phyloP scores from a whole-genome alignment of 2,113 vertebrate genomes.

The Corythaixoides concolor region DNA sequence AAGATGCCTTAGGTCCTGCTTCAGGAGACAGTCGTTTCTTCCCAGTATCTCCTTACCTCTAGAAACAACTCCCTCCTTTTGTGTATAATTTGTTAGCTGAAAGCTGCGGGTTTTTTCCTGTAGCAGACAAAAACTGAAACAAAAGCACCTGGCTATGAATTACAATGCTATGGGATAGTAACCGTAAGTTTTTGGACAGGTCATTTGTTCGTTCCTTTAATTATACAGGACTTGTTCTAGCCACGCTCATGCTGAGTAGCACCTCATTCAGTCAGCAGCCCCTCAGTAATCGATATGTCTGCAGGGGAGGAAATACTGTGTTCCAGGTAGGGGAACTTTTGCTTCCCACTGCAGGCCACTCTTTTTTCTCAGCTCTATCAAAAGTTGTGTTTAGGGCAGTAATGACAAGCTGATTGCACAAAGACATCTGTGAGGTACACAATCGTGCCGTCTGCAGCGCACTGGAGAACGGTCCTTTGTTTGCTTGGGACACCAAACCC shows the following conservation, averaged over 20 bases:
- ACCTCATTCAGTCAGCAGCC: not conserved
- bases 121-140: not conserved
- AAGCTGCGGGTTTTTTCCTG: not conserved
- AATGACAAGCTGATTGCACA: not conserved
- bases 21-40: not conserved
- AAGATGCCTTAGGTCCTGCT: not conserved
- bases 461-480: not conserved
- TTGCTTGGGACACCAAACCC: slow-evolving; percentile 16
- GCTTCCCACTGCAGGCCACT: not conserved
- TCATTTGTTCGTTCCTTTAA: slow-evolving; percentile 10
- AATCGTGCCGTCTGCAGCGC: not conserved
- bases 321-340: not conserved
- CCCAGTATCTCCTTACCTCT: not conserved
- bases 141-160: not conserved
- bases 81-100: not conserved
- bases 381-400: not conserved
- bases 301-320: not conserved
- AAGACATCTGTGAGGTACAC: slow-evolving; percentile 19
- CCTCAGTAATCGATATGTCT: not conserved
- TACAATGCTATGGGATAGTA: not conserved
- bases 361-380: not conserved
- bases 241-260: not conserved
- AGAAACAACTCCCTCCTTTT: not conserved
- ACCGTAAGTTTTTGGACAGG: not conserved
- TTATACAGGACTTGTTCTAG: not conserved